Evolutionary conservation across 2,888 invertebrate genomes (phyloP).

Genomic region (Hypolimnas misippus): DNA sequence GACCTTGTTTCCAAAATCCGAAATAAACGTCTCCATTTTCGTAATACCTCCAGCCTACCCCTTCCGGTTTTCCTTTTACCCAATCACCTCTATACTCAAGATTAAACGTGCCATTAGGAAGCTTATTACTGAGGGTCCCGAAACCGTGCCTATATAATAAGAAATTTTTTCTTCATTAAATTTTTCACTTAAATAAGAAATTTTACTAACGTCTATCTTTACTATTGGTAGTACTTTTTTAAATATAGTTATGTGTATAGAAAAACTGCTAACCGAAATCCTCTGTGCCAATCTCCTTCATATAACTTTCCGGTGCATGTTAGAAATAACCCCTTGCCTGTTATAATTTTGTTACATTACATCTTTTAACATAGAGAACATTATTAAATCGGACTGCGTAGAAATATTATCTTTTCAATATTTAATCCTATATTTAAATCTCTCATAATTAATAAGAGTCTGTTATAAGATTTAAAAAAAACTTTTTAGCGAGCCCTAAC

Average conservation of each 20-base stretch:
- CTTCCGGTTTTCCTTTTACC: conserved; percentile 83
- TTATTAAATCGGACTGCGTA: too few species aligned
- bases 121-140: conserved; percentile 76
- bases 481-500: too few species aligned
- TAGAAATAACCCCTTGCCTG: conserved; percentile 81
- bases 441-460: too few species aligned
- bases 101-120: conserved; percentile 66
- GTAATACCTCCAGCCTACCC: conserved; percentile 83
- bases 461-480: too few species aligned
- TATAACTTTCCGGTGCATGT: conserved; percentile 81
- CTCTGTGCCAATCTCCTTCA: conserved; percentile 85
- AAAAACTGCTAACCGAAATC: conserved; percentile 76
- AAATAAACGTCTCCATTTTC: conserved; percentile 84
- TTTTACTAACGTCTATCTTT: too few species aligned
- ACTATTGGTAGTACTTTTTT: too few species aligned
- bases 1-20: conserved; percentile 80
- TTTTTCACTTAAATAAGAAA: neutral
- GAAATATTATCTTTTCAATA: too few species aligned
- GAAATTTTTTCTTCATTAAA: neutral
- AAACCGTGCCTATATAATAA: conserved; percentile 84
- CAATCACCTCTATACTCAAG: conserved; percentile 85
- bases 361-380: too few species aligned
- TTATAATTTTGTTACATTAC: too few species aligned
- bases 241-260: too few species aligned
- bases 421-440: too few species aligned